A percentile compares a stretch with the other conserved stretches of the same genome.
These are phyloP conservation scores for Neoascia interrupta DNA, from an alignment of 2,888 invertebrate genomes.

Conservation along the genomic window DNA sequence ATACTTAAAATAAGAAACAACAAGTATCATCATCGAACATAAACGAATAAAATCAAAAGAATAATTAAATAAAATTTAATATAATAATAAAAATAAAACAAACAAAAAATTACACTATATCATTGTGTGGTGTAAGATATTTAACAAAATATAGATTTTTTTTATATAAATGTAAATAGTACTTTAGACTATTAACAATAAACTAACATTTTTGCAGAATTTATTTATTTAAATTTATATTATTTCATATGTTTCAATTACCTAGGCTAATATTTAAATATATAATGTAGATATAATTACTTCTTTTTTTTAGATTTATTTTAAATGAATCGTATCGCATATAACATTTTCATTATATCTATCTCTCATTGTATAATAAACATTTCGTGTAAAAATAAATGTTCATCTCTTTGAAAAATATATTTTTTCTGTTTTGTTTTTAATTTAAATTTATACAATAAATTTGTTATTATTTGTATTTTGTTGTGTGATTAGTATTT, in stretches of 20 bases:
- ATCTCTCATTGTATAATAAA: conserved; percentile 54
- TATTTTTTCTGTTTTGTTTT: conserved; percentile 22
- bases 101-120: conserved; percentile 13
- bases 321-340: conserved; percentile 44
- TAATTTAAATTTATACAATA: conserved; percentile 45
- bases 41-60: neutral
- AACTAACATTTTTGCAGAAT: conserved; percentile 42
- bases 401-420: conserved; percentile 59
- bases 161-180: conserved; percentile 11
- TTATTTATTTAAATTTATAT: conserved; percentile 35
- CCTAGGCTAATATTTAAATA: conserved; percentile 35
- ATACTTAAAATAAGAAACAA: conserved; percentile 29
- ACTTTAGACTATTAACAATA: conserved; percentile 28
- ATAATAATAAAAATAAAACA: conserved; percentile 8
- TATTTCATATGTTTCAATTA: conserved; percentile 34
- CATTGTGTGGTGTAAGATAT: conserved; percentile 14
- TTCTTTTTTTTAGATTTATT: conserved; percentile 2
- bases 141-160: conserved; percentile 26
- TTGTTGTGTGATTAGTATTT: too few relatives aligned
- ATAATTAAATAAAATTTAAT: neutral
- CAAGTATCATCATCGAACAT: conserved; percentile 11
- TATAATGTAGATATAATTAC: conserved; percentile 12
- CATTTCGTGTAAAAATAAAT: conserved; percentile 69
- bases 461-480: conserved; percentile 19
- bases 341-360: conserved; percentile 34